Conservation (phyloP, 2,113 vertebrate species). For the Phrynosoma platyrhinos region DNA sequence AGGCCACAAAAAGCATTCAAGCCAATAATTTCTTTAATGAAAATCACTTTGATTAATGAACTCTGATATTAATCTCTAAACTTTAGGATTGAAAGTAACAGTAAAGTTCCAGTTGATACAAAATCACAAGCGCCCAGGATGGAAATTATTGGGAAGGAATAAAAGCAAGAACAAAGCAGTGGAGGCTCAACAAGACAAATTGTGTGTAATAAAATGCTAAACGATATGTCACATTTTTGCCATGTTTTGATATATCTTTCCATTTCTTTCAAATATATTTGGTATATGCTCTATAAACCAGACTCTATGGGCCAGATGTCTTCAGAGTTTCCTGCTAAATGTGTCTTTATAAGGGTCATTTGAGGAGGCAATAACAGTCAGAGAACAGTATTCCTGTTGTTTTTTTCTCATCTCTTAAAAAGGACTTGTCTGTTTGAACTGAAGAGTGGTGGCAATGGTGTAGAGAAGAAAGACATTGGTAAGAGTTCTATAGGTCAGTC, state of each 20-base stretch:
- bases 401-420: background rate
- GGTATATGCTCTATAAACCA: slow-evolving; percentile 49
- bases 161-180: slow-evolving; percentile 48
- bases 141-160: slow-evolving; percentile 34
- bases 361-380: slow-evolving; percentile 9
- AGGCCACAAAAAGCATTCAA: too few relatives aligned
- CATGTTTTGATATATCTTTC: slow-evolving; percentile 49
- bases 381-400: fast-evolving
- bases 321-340: slow-evolving; percentile 37
- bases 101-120: slow-evolving; percentile 33
- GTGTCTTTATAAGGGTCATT: background rate
- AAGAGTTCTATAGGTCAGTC: background rate
- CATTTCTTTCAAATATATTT: slow-evolving; percentile 62
- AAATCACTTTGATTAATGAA: slow-evolving; percentile 26
- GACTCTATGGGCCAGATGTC: slow-evolving; percentile 11
- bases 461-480: too few relatives aligned
- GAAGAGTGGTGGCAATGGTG: background rate
- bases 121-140: slow-evolving; percentile 11
- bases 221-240: slow-evolving; percentile 42
- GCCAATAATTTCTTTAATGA: slow-evolving; percentile 40
- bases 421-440: background rate
- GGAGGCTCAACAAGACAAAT: slow-evolving; percentile 44
- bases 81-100: slow-evolving; percentile 37
- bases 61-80: slow-evolving; percentile 41
- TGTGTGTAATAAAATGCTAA: background rate